These are phyloP conservation scores for Nymphalis urticae DNA, from an alignment of 2,888 invertebrate species.

Conservation along the genomic window DNA sequence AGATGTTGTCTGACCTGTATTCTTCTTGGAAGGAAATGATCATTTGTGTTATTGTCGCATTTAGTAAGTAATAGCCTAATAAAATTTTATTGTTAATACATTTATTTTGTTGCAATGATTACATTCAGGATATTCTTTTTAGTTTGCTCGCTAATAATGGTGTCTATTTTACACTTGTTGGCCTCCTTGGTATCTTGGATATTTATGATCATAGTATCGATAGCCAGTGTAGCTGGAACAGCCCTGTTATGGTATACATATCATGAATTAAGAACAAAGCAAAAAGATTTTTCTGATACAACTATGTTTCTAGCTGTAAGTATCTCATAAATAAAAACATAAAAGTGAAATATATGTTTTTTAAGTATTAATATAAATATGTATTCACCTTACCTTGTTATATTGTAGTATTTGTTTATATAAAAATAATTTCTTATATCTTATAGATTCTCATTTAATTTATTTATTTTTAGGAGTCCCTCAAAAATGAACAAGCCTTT, in stretches of 20 bases:
- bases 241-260: slow-evolving; percentile 94
- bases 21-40: slow-evolving; percentile 93
- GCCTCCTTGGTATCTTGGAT: slow-evolving; percentile 93
- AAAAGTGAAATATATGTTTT: too few relatives aligned
- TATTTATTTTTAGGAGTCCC: slow-evolving; percentile 85
- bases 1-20: slow-evolving; percentile 93
- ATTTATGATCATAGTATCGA: slow-evolving; percentile 89
- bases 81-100: background rate
- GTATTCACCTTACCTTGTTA: too few relatives aligned
- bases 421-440: too few relatives aligned
- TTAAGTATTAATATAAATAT: too few relatives aligned
- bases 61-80: slow-evolving; percentile 83
- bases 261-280: slow-evolving; percentile 85
- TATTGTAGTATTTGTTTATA: too few relatives aligned
- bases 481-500: slow-evolving; percentile 93
- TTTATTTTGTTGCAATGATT: background rate
- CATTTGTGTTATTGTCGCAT: slow-evolving; percentile 88
- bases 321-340: slow-evolving; percentile 25
- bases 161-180: slow-evolving; percentile 91
- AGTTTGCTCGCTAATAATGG: slow-evolving; percentile 92
- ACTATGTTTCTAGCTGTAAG: slow-evolving; percentile 63
- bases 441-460: too few relatives aligned
- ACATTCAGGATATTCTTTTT: slow-evolving; percentile 51
- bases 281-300: slow-evolving; percentile 58
- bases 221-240: slow-evolving; percentile 89